Conservation (phyloP, 2,888 invertebrate genomes). For the Pristionchus maxplancki region DNA sequence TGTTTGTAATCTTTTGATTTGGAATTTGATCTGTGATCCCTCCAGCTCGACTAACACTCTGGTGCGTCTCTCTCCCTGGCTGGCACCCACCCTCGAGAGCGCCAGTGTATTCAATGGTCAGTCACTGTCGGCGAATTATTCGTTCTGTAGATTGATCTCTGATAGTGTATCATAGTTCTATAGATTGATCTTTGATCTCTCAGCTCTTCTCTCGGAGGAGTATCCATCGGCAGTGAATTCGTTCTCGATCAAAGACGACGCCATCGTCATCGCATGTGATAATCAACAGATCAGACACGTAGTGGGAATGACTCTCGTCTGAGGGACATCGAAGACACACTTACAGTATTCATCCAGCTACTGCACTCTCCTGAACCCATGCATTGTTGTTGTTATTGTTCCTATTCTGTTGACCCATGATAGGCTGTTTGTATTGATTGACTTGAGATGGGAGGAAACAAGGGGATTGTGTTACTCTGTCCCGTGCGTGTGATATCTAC, state of each 20-base stretch:
- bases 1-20: not conserved
- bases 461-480: constrained; percentile 33
- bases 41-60: constrained; percentile 53
- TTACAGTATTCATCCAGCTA: not conserved
- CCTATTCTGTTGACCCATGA: not conserved
- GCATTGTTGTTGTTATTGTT: not conserved
- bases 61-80: constrained; percentile 51
- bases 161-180: not conserved
- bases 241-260: constrained; percentile 43
- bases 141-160: not conserved
- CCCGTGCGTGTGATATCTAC: not conserved
- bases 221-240: constrained; percentile 38
- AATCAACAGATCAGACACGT: constrained; percentile 45
- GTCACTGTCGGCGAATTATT: not conserved
- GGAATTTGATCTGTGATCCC: not conserved
- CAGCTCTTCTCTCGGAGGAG: constrained; percentile 26
- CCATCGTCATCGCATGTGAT: constrained; percentile 46
- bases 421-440: constrained; percentile 34
- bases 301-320: constrained; percentile 33
- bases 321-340: not conserved
- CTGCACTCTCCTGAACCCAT: not conserved
- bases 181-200: not conserved
- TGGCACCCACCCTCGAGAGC: constrained; percentile 42
- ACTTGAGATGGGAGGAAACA: not conserved
- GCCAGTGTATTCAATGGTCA: constrained; percentile 26